Base-by-base conservation (phyloP, 2,113 vertebrate genomes). In the Apeltes quadracus region DNA sequence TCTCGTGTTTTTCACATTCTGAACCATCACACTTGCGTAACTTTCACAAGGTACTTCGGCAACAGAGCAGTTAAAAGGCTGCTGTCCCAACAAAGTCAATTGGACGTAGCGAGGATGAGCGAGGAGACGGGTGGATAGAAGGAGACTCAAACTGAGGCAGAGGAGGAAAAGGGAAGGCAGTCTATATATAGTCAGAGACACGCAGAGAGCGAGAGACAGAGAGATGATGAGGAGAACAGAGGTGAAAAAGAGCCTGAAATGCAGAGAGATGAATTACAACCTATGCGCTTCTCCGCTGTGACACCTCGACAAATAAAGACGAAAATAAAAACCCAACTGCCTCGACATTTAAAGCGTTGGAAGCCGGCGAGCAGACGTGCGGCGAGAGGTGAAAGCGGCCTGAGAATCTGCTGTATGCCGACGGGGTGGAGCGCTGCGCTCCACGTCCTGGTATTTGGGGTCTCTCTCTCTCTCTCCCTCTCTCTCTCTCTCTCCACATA, bases 371-470 rank as follows among this genome's bases (percentile, higher is more conserved):
- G 73, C 66, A 15, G 63, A 83, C 32, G 78, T 75, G 50, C 36
- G 61, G 54, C 8, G 25, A 44, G 64, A 22, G 53, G 39, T 23
- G 23, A 32, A 43, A 18, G 59, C 11, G 7, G 69, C 11, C 39
- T 46, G 56, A 53, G 18, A 72, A 38, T 55, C 44, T 27, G 27
- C 72, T 54, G 57, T 61, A 48, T 74, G 74, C 67, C 72, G 76
- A 67, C 79, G 80, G 79, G 86, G 75, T 72, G 82, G 72, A 85
- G 81, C 56, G 38, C 27, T 48, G 81, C 20, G 66, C 51, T 85
- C 61, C 14, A 56, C 48, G 84, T 87, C 69, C 78, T 88, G 85
- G 79, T 79, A 86, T 89, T 89, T 77, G 78, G 43, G 58, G 76
- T 55, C 34, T 84, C 82, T 79, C 71, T 75, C 36, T 55, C 77